Evolutionary conservation across 2,113 vertebrate genomes (phyloP).

Genomic region (Nicator chloris): DNA sequence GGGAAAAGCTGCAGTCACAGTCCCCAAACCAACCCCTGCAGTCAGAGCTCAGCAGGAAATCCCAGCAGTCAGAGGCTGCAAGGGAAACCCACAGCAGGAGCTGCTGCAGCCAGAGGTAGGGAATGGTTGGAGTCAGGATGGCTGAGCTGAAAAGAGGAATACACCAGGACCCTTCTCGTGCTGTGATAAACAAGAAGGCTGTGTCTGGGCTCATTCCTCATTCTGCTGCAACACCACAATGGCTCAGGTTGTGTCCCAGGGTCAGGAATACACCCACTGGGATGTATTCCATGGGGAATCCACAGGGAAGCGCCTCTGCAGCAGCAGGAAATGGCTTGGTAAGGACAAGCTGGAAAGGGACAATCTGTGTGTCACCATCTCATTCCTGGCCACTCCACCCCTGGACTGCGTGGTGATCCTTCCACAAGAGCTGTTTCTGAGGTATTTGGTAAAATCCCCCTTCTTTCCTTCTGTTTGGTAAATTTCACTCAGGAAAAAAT

Average conservation of each 20-base stretch:
- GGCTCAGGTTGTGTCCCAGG: not conserved
- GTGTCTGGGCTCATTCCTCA: not conserved
- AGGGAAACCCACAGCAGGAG: not conserved
- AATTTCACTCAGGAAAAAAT: not conserved
- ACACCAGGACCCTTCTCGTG: not conserved
- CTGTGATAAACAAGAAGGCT: not conserved
- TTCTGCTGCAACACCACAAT: not conserved
- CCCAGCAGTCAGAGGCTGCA: not conserved
- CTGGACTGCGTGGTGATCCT: accelerated
- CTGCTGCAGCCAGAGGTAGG: not conserved
- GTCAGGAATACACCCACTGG: not conserved
- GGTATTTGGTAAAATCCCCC: not conserved
- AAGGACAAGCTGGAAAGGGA: not conserved
- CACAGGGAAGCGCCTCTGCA: accelerated
- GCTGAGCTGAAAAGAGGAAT: not conserved
- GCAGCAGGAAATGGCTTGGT: not conserved
- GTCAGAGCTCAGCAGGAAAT: too few relatives aligned
- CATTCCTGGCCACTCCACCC: not conserved
- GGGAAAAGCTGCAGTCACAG: not conserved
- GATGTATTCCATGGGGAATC: too few relatives aligned
- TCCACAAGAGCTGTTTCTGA: not conserved
- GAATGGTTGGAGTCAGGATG: not conserved
- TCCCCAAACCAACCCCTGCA: not conserved
- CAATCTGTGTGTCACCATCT: not conserved
- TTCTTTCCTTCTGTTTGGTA: accelerated